These are phyloP conservation scores for Sisor rabdophorus DNA, from an alignment of 2,113 vertebrate species.

Conservation along the genomic window DNA sequence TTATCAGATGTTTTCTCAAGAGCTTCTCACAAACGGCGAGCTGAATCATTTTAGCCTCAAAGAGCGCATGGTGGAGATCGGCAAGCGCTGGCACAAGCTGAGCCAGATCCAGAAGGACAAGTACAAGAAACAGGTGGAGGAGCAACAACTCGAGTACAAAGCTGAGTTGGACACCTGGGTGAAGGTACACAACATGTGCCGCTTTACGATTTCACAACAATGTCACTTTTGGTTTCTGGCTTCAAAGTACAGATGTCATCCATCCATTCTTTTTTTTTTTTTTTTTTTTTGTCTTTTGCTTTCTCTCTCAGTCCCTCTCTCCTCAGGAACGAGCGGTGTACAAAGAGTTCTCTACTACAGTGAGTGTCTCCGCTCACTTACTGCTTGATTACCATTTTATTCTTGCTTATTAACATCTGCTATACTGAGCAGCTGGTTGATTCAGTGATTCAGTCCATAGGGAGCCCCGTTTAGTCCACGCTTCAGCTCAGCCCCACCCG, in stretches of 20 bases:
- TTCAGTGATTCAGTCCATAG: background rate
- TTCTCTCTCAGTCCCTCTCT: conserved; percentile 65
- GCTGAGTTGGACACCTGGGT: conserved; percentile 72
- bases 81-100: conserved; percentile 76
- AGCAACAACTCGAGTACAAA: conserved; percentile 75
- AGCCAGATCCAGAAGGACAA: conserved; percentile 72
- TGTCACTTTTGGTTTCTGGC: background rate
- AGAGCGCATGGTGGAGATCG: conserved; percentile 81
- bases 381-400: background rate
- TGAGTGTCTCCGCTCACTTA: conserved; percentile 55
- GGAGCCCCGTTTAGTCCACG: background rate
- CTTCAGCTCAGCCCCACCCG: background rate
- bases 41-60: conserved; percentile 77
- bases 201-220: background rate
- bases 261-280: too few relatives aligned
- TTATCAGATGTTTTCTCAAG: conserved; percentile 81
- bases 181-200: conserved; percentile 57
- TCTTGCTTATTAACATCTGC: background rate
- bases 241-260: background rate
- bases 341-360: conserved; percentile 69
- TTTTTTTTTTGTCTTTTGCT: background rate
- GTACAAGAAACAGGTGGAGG: conserved; percentile 76
- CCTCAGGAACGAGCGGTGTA: conserved; percentile 71
- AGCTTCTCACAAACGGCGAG: conserved; percentile 76
- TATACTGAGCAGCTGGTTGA: background rate